Evolutionary conservation across 2,888 invertebrate species (phyloP), one percentile per base, ranked within the genome.

Genomic region (Pogonocherus hispidulus): DNA sequence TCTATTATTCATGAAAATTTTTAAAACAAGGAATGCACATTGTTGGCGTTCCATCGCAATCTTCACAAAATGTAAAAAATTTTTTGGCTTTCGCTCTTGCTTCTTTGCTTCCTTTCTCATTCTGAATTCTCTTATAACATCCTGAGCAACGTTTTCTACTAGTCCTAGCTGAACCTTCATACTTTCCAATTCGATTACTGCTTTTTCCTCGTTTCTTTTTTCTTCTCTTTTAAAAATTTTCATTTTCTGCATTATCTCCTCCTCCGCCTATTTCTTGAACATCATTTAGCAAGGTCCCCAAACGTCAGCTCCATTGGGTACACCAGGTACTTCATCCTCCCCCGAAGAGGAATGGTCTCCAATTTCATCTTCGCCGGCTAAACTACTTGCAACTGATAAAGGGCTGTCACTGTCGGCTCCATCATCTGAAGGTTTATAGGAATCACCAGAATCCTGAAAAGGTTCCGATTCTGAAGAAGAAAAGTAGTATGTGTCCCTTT

Each of bases 121-220:
- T n/a, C 20, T 70, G 37, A 47, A 70, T 65, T 63, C 22, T 59
- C 52, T 67, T 70, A 35, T 70, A 72, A 20, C 72, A 70, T 18
- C 22, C 51, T 9, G 32, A 16, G 49, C 72, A 70, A 11, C 67
- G 20, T 65, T 63, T 69, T 67, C 65, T 67, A 46, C 22, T 70
- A n/a, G n/a, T 64, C 37, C 67, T 70, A 5, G 70, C 54, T 1
- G 54, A 19, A 9, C 67, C 67, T 70, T 72, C 65, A 23, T 64
- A 62, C 35, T 72, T 70, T 23, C 51, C 56, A 37, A 71, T 66
- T 70, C 41, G 32, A 57, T 71, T 66, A 35, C 51, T 49, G 47
- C 63, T 63, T 35, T 63, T 67, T 16, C 22, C 19, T 32, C 63
- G 47, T 46, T 64, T n/a, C n/a, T n/a, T n/a, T n/a, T n/a, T 64